phyloP scores from a whole-genome alignment of 2,797 vertebrate species.

The Hipposideros larvatus region DNA sequence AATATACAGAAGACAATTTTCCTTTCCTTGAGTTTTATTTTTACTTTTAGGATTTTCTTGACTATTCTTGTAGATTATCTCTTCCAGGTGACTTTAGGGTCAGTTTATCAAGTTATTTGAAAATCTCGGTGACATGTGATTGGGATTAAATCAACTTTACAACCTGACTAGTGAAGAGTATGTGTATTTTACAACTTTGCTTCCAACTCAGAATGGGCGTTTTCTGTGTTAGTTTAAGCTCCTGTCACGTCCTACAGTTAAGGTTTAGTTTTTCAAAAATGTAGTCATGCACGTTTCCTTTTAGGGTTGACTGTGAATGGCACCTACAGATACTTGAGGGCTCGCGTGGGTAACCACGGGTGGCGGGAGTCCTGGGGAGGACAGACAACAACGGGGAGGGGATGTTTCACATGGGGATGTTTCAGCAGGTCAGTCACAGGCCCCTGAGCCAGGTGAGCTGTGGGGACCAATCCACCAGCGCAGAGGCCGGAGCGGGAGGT shows the following conservation, averaged over 20 bases:
- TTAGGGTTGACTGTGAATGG: neutral
- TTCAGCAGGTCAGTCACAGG: too few relatives aligned
- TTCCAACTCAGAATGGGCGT: neutral
- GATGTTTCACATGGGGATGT: too few relatives aligned
- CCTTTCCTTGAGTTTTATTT: neutral
- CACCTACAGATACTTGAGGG: neutral
- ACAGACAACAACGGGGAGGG: neutral
- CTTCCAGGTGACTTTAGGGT: neutral
- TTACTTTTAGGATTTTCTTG: neutral
- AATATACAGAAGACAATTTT: neutral
- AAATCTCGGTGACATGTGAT: neutral
- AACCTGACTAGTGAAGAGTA: neutral
- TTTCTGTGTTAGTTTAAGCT: neutral
- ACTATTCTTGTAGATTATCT: neutral
- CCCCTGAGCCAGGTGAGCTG: fast-evolving
- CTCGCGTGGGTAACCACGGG: neutral
- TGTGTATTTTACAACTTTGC: neutral
- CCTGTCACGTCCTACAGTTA: neutral
- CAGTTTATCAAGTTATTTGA: neutral
- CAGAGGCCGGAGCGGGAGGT: neutral
- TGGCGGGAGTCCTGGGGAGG: neutral
- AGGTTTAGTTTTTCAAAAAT: neutral
- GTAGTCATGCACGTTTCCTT: neutral
- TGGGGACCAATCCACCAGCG: fast-evolving
- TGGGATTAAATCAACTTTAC: neutral